Base-by-base conservation (phyloP, 2,113 vertebrate species). In the Noctilio leporinus region DNA sequence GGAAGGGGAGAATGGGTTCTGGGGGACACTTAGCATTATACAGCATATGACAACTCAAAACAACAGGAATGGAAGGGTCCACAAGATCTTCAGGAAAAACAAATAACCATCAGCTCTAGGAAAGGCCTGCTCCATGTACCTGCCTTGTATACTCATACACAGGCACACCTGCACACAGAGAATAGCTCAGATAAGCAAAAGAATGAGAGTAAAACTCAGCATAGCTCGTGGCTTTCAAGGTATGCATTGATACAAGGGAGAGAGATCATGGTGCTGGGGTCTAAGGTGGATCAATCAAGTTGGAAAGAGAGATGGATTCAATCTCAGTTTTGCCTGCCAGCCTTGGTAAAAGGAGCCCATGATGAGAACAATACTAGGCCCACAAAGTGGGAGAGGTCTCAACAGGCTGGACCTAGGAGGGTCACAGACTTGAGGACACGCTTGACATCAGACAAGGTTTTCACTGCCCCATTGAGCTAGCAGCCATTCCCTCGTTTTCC, bases 381-480 rank as follows among this genome's bases (percentile, higher is more conserved):
- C 24, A 12, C 7, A 40, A 10, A 26, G 59, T 3, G 4, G 33
- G 47, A 51, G 3, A 24, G 9, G 24, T 45, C 47, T 22, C 43
- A 53, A 38, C 26, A 84, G 53, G 12, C 40, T 35, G 30, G 45
- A 5, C 28, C 30, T 40, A 4, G n/a, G 65, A 82, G 17, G 28
- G 35, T 20, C 69, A 20, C 22, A 22, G 59, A 24, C 40, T 53
- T 65, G 9, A 67, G 59, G 38, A 80, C 14, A 30, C 4, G 12
- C 35, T 3, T 64, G 16, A 9, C 0, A 1, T 30, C 49, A 62
- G 38, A 45, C 2, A 4, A 2, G 5, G 12, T 3, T 10, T 30
- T 24, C 3, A 1, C 9, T 40, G 73, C 47, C 28, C n/a, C 1
- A 35, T 47, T 22, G 9, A 35, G 35, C 51, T 14, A 8, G 26